phyloP scores from a whole-genome alignment of 2,113 vertebrate species.

The Arothron firmamentum region DNA sequence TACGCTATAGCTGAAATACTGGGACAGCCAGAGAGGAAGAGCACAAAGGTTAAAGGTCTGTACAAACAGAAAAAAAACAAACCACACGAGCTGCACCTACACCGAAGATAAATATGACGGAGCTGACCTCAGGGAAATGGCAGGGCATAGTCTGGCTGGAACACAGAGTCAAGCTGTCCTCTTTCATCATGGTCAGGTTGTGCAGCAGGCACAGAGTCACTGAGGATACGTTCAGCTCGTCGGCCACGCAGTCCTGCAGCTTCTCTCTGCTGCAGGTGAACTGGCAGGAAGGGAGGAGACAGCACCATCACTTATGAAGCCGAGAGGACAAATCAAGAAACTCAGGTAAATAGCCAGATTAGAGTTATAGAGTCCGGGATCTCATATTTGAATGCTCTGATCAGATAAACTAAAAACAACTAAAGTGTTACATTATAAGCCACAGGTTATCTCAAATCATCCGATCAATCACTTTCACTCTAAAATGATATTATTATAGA shows the following conservation, averaged over 20 bases:
- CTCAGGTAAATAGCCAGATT: background rate
- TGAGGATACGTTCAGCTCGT: conserved; percentile 74
- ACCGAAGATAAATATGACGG: conserved; percentile 12
- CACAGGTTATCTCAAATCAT: no score
- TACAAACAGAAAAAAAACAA: background rate
- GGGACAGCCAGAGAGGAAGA: conserved; percentile 19
- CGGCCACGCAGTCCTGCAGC: conserved; percentile 77
- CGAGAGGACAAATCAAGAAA: background rate
- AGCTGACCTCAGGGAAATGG: conserved; percentile 89
- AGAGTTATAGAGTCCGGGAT: background rate
- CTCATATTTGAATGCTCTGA: no score
- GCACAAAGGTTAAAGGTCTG: conserved; percentile 6
- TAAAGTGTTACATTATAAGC: no score
- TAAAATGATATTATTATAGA: no score
- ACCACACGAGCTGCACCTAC: background rate
- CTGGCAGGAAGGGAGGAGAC: conserved; percentile 57
- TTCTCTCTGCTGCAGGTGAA: conserved; percentile 83
- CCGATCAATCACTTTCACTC: no score
- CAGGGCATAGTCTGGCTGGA: conserved; percentile 75
- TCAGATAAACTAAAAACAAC: no score
- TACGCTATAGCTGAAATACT: conserved; percentile 93
- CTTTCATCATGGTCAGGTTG: conserved; percentile 78
- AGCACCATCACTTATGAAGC: conserved; percentile 8
- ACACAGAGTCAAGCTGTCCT: conserved; percentile 75
- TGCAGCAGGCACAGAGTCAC: conserved; percentile 82